phyloP scores from a whole-genome alignment of 2,113 vertebrate genomes.

The Acrocephalus arundinaceus region DNA sequence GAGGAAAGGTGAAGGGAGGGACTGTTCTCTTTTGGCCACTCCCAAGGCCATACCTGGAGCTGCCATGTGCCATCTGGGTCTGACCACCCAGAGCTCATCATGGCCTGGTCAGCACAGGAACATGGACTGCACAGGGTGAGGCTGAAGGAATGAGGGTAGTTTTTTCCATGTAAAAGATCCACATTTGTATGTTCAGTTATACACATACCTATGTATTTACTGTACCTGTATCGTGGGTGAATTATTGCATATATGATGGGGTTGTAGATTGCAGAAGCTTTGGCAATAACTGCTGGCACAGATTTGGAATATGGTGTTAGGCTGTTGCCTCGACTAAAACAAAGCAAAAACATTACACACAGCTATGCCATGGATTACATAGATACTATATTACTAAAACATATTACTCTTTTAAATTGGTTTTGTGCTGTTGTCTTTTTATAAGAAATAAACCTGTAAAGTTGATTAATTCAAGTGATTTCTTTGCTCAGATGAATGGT shows the following conservation, averaged over 20 bases:
- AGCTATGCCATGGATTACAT: background rate
- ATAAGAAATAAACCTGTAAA: background rate
- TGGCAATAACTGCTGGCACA: conserved; percentile 74
- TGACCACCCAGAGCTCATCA: rapidly evolving
- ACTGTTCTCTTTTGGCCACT: background rate
- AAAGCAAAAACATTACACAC: conserved; percentile 18
- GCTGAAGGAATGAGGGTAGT: background rate
- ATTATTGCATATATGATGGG: conserved; percentile 77
- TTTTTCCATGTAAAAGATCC: background rate
- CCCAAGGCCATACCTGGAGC: background rate
- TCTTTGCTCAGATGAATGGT: background rate
- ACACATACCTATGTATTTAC: conserved; percentile 10
- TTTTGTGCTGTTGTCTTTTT: background rate
- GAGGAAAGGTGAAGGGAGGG: background rate
- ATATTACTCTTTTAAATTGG: background rate
- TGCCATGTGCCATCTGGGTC: background rate
- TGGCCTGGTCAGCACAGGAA: background rate
- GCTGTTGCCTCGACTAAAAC: conserved; percentile 57
- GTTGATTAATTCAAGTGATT: background rate
- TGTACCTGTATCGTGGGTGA: conserved; percentile 76
- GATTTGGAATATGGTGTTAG: conserved; percentile 74
- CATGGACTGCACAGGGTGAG: rapidly evolving
- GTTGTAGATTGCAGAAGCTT: conserved; percentile 76
- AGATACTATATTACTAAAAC: background rate
- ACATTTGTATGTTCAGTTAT: background rate